These are phyloP conservation scores for Chlorodrepanis virens DNA, from an alignment of 2,113 vertebrate species.

Conservation along the genomic window DNA sequence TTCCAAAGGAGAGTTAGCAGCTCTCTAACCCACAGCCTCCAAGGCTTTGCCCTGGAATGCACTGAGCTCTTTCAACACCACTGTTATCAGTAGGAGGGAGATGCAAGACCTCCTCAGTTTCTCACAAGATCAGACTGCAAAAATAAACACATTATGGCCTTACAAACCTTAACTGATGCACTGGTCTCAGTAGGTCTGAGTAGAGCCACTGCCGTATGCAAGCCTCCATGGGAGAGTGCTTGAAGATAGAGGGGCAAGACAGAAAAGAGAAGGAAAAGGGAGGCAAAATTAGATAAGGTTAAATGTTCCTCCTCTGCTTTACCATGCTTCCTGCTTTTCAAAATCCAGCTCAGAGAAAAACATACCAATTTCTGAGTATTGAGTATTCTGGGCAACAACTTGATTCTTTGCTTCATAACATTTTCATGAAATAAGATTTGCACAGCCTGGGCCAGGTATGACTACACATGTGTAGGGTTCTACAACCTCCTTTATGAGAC, in stretches of 20 bases:
- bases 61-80: neutral
- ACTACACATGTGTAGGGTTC: neutral
- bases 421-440: neutral
- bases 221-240: neutral
- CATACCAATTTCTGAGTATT: neutral
- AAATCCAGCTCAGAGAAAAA: neutral
- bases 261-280: neutral
- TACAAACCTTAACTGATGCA: neutral
- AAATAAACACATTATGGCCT: neutral
- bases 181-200: neutral
- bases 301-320: neutral
- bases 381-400: neutral
- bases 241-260: neutral
- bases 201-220: neutral
- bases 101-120: neutral
- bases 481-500: neutral
- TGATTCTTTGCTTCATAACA: neutral
- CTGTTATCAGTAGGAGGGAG: neutral
- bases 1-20: neutral
- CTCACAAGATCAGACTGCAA: neutral
- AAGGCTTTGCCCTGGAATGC: neutral
- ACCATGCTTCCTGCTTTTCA: neutral
- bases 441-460: neutral
- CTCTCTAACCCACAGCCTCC: neutral
- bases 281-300: neutral